Evolutionary conservation across 2,113 vertebrate genomes (phyloP).

Genomic region (Athene cunicularia): DNA sequence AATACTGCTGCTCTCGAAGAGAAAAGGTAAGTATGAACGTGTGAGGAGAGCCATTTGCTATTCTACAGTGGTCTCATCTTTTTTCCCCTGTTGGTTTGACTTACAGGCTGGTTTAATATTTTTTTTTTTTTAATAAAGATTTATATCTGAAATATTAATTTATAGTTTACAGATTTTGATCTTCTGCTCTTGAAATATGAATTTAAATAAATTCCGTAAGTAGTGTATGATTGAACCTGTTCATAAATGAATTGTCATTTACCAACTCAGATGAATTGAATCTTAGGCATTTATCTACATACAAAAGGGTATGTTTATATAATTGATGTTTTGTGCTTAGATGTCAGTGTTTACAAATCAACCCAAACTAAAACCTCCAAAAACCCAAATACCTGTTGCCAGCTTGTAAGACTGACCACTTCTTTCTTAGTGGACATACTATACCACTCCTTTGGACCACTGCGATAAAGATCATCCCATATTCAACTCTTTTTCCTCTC

Average conservation of each 20-base stretch:
- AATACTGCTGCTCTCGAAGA: constrained; percentile 93
- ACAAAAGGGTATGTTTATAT: not conserved
- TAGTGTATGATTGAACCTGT: not conserved
- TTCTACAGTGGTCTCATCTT: not conserved
- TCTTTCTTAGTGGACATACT: not conserved
- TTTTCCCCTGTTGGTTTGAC: not conserved
- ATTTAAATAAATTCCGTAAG: not conserved
- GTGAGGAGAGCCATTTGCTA: not conserved
- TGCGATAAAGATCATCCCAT: not conserved
- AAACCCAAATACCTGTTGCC: not conserved
- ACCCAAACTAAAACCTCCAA: not conserved
- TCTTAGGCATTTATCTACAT: not conserved
- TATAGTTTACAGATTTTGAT: not conserved
- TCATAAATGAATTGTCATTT: not conserved
- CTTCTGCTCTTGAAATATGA: not conserved
- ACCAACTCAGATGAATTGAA: not conserved
- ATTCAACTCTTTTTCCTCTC: not conserved
- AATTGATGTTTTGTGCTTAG: not conserved
- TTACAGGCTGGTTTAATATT: not conserved
- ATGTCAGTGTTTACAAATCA: not conserved
- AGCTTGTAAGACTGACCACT: not conserved
- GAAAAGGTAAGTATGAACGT: constrained; percentile 77
- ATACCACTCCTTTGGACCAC: not conserved
- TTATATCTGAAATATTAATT: not conserved
- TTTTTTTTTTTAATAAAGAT: not conserved